Base-by-base conservation (phyloP, 1,140 invertebrate genomes). In the Papilio xuthus region DNA sequence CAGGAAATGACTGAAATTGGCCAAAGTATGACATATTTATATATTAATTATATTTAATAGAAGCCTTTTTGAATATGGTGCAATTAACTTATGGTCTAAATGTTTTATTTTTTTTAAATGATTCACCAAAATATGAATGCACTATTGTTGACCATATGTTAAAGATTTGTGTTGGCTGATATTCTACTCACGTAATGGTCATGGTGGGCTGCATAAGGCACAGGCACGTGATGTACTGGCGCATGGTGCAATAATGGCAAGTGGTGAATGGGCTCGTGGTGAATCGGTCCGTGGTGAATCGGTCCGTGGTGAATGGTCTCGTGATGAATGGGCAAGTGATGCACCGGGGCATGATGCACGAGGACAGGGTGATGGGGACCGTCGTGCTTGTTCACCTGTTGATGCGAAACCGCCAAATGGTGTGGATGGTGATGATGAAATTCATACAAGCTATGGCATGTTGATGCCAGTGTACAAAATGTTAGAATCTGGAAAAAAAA, bases 131-230 rank as follows among this genome's bases (percentile, higher is more conserved):
- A n/a, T n/a, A n/a, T 37, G 32, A 37, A 37, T 37, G 32, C 32
- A 37, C 32, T 37, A 37, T 37, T 37, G 32, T 37, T 7, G 32
- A 7, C 32, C 32, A 37, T 7, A 37, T 37, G 7, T 37, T 37
- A n/a, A 56, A 56, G 6, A 18, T 56, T n/a, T 20, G 9, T 3
- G 9, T 56, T 56, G 18, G 81, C 32, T 74, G 28, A 79, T 75
- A 15, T 37, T 53, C 79, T 78, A 90, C 93, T 92, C 80, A 94
- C 93, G 80, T 93, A 90, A 81, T 92, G 90, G 53, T 94, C 92
- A 78, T 92, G 89, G 78, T 91, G 89, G 23, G 85, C 85, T 7
- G 87, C 78, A 67, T 88, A 88, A 42, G 85, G 88, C 20, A 86
- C 41, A n/a, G 85, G 88, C 9, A 86, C 67, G 44, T 84, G 82